Base-by-base conservation (phyloP, 2,113 vertebrate species). In the Bos javanicus region DNA sequence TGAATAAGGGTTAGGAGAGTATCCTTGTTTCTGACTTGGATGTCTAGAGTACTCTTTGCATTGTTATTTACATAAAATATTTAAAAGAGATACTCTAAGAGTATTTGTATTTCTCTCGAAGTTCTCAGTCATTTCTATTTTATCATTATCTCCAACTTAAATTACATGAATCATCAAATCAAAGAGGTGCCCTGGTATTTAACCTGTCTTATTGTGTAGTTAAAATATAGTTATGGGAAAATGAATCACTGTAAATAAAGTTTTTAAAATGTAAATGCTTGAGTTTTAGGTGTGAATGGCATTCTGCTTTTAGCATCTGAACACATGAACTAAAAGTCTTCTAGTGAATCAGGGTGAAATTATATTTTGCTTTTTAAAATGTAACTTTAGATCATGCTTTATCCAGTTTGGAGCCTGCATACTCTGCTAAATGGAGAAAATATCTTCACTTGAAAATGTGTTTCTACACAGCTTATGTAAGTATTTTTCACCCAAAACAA, bases 401-500 rank as follows among this genome's bases (percentile, higher is more conserved):
- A 97, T 99, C 99, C 98, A 99, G 99, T 97, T 98, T 99, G 99
- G 99, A 99, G 94, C 99, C 99, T 67, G 97, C 99, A 78, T 99
- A 99, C 98, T 99, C 99, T 97, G 99, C 98, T 94, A 99, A 99
- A 98, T 99, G 99, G 99, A 99, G 99, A 98, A 99, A 99, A 97
- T 99, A 99, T 76, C 98, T 99, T 80, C 99, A 99, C 98, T 98
- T 99, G 98, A 99, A 99, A 98, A 99, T 98, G 98, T 99, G 99
- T 98, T 99, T 99, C 98, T 99, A 99, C 98, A 99, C 99, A 98
- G 99, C 99, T 93, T 99, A 99, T 13, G 99, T 99, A 98, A 99
- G 99, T 99, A 96, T 46, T 54, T 62, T 0, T 59, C 39, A 7
- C 59, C 26, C 26, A 33, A 36, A 50, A n/a, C 76, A 28, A 0